phyloP scores from a whole-genome alignment of 2,797 vertebrate genomes.

The Australoheros facetus region DNA sequence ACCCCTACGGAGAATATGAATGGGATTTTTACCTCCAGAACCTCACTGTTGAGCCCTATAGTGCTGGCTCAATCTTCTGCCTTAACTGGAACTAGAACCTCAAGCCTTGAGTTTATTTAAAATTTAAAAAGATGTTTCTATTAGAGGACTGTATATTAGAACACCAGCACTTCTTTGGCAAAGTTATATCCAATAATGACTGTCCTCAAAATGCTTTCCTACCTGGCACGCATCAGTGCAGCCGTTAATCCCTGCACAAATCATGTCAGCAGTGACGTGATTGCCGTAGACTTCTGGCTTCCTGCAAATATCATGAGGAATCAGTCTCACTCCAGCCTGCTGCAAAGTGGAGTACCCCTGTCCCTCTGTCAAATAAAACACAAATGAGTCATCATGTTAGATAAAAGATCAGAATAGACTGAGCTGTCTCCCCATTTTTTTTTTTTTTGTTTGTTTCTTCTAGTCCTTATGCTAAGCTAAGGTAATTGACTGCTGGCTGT shows the following conservation, averaged over 20 bases:
- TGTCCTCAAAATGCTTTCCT: slow-evolving; percentile 21
- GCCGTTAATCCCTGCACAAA: slow-evolving; percentile 86
- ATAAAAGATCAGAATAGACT: background rate
- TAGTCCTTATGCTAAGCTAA: background rate
- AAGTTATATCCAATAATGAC: background rate
- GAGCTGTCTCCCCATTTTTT: accelerated
- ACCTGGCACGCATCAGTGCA: slow-evolving; percentile 94
- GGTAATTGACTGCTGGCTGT: background rate
- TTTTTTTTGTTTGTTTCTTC: background rate
- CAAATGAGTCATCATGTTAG: background rate
- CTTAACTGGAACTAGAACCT: background rate
- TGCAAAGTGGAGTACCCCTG: slow-evolving; percentile 84
- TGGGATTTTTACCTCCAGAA: background rate
- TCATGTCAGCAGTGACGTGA: slow-evolving; percentile 89
- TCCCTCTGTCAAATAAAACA: slow-evolving; percentile 71
- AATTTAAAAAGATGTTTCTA: background rate
- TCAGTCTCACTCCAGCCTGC: slow-evolving; percentile 85
- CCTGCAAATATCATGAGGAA: slow-evolving; percentile 83
- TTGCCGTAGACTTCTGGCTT: slow-evolving; percentile 88
- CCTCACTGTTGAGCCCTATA: background rate
- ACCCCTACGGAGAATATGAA: background rate
- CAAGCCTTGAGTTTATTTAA: background rate
- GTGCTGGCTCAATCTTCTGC: background rate
- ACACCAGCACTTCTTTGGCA: background rate
- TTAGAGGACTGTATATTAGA: background rate